These are phyloP conservation scores for Plotosus lineatus DNA, from an alignment of 2,113 vertebrate species.

Conservation along the genomic window DNA sequence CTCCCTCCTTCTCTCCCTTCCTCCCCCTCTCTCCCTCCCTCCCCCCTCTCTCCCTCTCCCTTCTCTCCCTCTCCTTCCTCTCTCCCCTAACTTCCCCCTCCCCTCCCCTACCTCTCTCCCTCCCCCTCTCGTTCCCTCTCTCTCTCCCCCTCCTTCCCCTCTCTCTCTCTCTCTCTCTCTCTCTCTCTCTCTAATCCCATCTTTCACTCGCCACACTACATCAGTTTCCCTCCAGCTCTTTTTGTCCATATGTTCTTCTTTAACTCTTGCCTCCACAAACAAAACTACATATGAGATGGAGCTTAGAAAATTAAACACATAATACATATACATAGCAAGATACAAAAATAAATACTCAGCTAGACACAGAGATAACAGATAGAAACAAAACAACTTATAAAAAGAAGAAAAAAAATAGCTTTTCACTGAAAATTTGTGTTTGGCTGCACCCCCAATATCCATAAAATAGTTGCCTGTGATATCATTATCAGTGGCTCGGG, in stretches of 20 bases:
- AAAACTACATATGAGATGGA: background rate
- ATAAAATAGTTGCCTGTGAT: background rate
- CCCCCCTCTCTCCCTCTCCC: background rate
- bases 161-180: background rate
- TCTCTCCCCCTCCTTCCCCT: background rate
- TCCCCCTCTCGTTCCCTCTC: background rate
- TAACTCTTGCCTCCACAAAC: conserved; percentile 23
- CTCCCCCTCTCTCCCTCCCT: background rate
- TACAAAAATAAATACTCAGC: background rate
- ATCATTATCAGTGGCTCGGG: background rate
- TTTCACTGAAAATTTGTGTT: background rate
- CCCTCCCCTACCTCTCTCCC: background rate
- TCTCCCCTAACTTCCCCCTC: background rate
- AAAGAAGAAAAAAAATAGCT: background rate
- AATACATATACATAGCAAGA: background rate
- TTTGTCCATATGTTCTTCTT: conserved; percentile 3
- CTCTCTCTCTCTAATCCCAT: background rate
- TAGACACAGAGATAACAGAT: background rate
- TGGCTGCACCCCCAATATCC: background rate
- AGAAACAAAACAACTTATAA: background rate
- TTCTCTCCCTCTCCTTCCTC: background rate
- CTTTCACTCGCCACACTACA: background rate
- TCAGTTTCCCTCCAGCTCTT: conserved; percentile 8
- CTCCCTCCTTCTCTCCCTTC: background rate
- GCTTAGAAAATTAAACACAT: too few species aligned